A percentile compares a stretch with the other conserved stretches of the same genome.
Evolutionary conservation across 2,888 invertebrate genomes (phyloP).

Genomic region (Diloba caeruleocephala): DNA sequence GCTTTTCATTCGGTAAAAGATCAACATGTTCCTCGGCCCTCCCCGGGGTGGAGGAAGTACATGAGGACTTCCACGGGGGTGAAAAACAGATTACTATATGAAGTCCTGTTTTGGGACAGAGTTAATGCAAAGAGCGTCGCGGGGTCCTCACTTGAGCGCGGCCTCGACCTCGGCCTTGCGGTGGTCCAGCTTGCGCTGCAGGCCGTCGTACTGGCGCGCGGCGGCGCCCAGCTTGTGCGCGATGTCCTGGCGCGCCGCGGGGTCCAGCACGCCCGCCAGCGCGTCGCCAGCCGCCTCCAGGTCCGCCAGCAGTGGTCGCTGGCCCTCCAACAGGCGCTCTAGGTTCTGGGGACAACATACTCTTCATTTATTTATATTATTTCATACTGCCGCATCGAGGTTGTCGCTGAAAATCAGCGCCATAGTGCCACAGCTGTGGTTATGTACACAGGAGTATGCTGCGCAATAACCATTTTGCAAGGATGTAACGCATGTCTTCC

Average conservation of each 20-base stretch:
- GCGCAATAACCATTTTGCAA: too few species aligned
- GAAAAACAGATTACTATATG: too few species aligned
- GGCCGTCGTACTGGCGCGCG: conserved; percentile 95
- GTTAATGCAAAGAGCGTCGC: not conserved
- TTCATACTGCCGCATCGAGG: too few species aligned
- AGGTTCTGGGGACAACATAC: conserved; percentile 87
- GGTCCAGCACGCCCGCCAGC: conserved; percentile 95
- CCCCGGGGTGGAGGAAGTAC: too few species aligned
- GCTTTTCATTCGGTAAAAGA: too few species aligned
- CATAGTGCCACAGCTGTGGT: too few species aligned
- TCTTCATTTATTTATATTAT: too few species aligned
- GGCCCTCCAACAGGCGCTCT: conserved; percentile 96
- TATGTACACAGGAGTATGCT: too few species aligned
- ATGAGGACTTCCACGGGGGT: too few species aligned
- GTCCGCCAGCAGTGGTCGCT: conserved; percentile 95
- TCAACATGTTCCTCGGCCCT: too few species aligned
- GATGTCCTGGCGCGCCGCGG: conserved; percentile 96
- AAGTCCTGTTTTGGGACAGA: not conserved
- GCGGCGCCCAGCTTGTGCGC: conserved; percentile 95
- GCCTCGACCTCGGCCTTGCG: conserved; percentile 97
- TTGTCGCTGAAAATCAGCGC: too few species aligned
- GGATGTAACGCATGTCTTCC: too few species aligned
- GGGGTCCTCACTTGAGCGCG: conserved; percentile 88
- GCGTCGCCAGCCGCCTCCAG: conserved; percentile 97
- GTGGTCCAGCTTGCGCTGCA: conserved; percentile 96